A percentile compares a stretch with the other conserved stretches of the same genome.
Conservation (phyloP, 2,888 invertebrate genomes). For the Drosophila affinis region DNA sequence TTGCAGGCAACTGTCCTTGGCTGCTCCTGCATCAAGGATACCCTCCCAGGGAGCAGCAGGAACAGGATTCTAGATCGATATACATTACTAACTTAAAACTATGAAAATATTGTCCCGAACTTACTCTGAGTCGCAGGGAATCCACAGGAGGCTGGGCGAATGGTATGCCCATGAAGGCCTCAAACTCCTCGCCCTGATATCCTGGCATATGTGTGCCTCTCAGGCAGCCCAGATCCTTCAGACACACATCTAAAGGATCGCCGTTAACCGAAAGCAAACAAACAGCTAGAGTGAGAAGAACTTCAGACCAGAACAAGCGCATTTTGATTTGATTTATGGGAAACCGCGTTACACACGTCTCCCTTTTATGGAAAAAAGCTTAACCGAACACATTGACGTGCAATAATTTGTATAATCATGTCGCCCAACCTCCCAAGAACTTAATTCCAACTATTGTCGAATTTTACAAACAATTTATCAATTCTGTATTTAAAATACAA, state of each 20-base stretch:
- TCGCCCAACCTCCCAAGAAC: background rate
- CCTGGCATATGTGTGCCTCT: conserved; percentile 72
- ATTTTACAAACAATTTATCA: conserved; percentile 22
- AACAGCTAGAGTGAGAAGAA: conserved; percentile 33
- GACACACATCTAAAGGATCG: conserved; percentile 64
- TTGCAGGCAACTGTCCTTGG: conserved; percentile 84
- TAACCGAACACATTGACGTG: background rate
- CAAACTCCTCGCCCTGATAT: conserved; percentile 68
- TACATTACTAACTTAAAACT: background rate
- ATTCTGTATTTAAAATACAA: background rate
- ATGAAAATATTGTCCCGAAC: background rate
- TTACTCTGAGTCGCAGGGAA: conserved; percentile 77
- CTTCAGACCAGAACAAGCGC: no score
- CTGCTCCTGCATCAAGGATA: conserved; percentile 73
- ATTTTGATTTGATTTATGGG: no score
- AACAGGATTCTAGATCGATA: conserved; percentile 73
- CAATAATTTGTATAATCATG: background rate
- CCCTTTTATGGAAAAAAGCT: no score
- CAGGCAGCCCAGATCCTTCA: conserved; percentile 72
- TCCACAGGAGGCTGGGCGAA: conserved; percentile 81
- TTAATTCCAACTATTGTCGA: conserved; percentile 19
- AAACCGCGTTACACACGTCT: no score
- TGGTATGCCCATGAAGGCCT: conserved; percentile 82
- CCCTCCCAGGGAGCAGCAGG: conserved; percentile 65
- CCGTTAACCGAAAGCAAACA: background rate